Percentiles rank a stretch among this genome's conserved stretches.
These are phyloP conservation scores for Taxidea taxus DNA, from an alignment of 2,113 vertebrate species.

Conservation along the genomic window DNA sequence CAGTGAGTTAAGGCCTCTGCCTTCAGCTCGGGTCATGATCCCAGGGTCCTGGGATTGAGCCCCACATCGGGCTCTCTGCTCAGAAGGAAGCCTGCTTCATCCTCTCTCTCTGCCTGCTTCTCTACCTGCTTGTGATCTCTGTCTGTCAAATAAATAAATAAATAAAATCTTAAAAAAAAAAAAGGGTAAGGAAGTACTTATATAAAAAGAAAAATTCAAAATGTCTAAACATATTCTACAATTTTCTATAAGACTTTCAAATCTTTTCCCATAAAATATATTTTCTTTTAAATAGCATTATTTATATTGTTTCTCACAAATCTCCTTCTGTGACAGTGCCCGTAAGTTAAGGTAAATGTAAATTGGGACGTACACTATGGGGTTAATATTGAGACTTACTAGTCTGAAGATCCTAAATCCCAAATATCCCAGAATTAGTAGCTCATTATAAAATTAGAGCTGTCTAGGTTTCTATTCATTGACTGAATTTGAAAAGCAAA, in stretches of 20 bases:
- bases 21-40: too few species aligned
- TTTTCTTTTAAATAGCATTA: neutral
- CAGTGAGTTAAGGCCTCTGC: too few species aligned
- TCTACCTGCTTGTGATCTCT: too few species aligned
- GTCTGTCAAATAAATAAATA: too few species aligned
- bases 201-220: conserved; percentile 29
- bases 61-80: too few species aligned
- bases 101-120: too few species aligned
- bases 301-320: neutral
- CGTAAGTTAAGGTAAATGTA: neutral
- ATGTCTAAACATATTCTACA: neutral
- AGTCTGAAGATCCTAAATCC: neutral
- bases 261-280: conserved; percentile 10
- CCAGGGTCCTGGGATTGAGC: too few species aligned
- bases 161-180: too few species aligned
- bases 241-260: neutral
- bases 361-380: neutral
- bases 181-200: neutral
- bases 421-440: neutral
- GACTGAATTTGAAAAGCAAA: conserved; percentile 22
- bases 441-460: neutral
- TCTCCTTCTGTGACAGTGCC: neutral
- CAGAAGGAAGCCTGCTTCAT: too few species aligned
- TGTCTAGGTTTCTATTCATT: neutral
- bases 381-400: neutral